Conservation (phyloP, 2,888 invertebrate genomes). For the Scaptomyza polygonia region DNA sequence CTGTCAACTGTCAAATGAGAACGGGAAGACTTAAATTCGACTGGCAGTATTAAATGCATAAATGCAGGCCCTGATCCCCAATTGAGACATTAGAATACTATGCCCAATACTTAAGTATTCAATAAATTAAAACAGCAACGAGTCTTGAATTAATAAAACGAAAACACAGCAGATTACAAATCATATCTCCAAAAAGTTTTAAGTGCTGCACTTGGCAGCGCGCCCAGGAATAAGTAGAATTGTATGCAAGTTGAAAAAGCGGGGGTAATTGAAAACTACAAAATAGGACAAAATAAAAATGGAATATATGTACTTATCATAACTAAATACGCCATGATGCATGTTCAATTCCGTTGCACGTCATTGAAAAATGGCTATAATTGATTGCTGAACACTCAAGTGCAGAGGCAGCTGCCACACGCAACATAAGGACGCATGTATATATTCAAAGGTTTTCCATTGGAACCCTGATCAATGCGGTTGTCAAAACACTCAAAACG, state of each 20-base stretch:
- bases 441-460: neutral
- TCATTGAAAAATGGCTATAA: conserved; percentile 50
- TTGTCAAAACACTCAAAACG: conserved; percentile 69
- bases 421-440: conserved; percentile 8
- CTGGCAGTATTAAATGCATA: conserved; percentile 20
- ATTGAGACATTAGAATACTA: conserved; percentile 35
- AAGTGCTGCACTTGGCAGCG: conserved; percentile 62
- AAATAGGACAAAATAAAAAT: conserved; percentile 50
- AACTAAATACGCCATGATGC: conserved; percentile 49
- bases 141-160: conserved; percentile 65
- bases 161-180: conserved; percentile 60
- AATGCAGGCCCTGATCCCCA: conserved; percentile 1
- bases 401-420: conserved; percentile 29
- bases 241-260: conserved; percentile 11
- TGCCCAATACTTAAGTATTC: conserved; percentile 61
- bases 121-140: conserved; percentile 64
- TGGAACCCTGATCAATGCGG: conserved; percentile 57
- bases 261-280: conserved; percentile 40
- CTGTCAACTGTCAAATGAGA: conserved; percentile 44
- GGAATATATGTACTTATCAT: conserved; percentile 47
- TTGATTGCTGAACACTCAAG: conserved; percentile 54
- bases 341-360: conserved; percentile 30
- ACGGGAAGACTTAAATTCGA: conserved; percentile 14
- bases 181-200: conserved; percentile 47
- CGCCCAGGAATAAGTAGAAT: conserved; percentile 21